A percentile compares a stretch with the other conserved stretches of the same genome.
phyloP scores from a whole-genome alignment of 2,888 invertebrate species.

The Tipula lateralis region DNA sequence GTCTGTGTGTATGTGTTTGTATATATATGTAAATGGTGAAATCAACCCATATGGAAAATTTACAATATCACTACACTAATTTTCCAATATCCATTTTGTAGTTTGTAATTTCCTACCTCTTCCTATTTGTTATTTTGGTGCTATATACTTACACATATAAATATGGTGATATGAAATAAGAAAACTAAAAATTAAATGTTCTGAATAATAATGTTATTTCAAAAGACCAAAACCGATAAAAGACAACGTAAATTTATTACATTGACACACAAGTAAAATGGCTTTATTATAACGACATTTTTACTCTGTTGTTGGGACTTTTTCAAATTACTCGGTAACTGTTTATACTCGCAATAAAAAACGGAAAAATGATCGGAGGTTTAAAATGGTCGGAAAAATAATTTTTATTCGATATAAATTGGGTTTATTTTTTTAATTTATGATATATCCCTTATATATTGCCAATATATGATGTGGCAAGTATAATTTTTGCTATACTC shows the following conservation, averaged over 20 bases:
- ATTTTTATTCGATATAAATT: no score
- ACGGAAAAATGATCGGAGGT: no score
- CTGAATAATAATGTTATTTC: background rate
- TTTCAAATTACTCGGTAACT: background rate
- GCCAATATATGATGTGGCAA: no score
- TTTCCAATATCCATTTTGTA: constrained; percentile 1
- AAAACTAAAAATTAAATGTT: background rate
- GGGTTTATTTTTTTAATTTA: no score
- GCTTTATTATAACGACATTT: background rate
- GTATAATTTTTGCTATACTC: no score
- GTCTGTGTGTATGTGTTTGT: background rate
- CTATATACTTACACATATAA: background rate
- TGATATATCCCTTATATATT: no score
- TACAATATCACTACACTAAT: background rate
- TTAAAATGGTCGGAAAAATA: no score
- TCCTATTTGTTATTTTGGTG: background rate
- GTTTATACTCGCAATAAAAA: background rate
- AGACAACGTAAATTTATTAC: background rate
- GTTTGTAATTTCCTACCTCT: background rate
- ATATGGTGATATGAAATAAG: background rate
- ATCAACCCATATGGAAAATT: background rate
- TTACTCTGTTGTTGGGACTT: background rate
- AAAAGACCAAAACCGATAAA: background rate
- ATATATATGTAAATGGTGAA: background rate
- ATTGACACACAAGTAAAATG: background rate